A percentile compares a stretch with the other conserved stretches of the same genome.
Evolutionary conservation across 2,888 invertebrate species (phyloP).

Genomic region (Brachypterus glaber): DNA sequence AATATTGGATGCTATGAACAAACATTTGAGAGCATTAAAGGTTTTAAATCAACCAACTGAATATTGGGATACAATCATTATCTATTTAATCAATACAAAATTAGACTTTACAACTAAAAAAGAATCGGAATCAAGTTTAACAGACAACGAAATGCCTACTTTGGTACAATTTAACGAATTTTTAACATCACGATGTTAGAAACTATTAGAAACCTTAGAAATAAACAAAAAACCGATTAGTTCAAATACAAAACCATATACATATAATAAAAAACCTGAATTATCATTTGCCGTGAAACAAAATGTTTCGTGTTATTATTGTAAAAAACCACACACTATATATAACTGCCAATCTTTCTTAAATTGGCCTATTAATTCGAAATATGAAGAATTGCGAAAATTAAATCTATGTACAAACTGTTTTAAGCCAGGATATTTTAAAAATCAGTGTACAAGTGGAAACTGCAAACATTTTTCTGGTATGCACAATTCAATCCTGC

Average conservation of each 20-base stretch:
- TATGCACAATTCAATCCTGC: no score
- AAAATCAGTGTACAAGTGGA: no score
- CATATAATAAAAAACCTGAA: no score
- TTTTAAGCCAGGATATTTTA: not conserved
- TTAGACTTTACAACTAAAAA: constrained; percentile 6
- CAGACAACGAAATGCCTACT: not conserved
- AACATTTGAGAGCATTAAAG: constrained; percentile 8
- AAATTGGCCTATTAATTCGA: not conserved
- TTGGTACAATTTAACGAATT: not conserved
- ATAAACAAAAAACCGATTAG: no score
- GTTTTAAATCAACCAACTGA: constrained; percentile 7
- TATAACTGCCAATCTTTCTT: not conserved
- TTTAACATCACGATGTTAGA: constrained; percentile 5
- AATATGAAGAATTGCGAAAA: not conserved
- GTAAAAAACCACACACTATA: not conserved
- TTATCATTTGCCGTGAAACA: no score
- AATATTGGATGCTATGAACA: constrained; percentile 5
- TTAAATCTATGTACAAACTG: no score
- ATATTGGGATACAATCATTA: constrained; percentile 8
- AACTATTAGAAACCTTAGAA: constrained; percentile 4
- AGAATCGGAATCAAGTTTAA: constrained; percentile 13
- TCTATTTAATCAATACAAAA: constrained; percentile 7
- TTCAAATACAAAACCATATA: no score
- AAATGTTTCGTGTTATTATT: not conserved
- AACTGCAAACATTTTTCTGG: no score